phyloP scores from a whole-genome alignment of 2,113 vertebrate genomes.

The Onychostruthus taczanowskii region DNA sequence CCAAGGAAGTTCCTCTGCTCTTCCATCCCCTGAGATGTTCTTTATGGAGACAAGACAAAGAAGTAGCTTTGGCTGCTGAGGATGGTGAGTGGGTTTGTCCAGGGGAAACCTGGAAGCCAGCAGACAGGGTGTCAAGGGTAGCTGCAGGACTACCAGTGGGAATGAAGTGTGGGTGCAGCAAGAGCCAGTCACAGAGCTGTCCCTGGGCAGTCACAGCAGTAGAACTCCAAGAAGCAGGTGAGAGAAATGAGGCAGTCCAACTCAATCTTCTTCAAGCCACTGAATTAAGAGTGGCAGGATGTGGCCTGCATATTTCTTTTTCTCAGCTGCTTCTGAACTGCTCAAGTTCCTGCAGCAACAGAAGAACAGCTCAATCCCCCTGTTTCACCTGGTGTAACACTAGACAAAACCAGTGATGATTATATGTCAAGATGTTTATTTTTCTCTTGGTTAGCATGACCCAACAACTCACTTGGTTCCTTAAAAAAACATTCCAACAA shows the following conservation, averaged over 20 bases:
- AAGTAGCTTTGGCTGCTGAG: background rate
- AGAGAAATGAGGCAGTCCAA: background rate
- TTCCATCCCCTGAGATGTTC: rapidly evolving
- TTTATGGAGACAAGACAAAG: background rate
- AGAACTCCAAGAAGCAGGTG: background rate
- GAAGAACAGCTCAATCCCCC: background rate
- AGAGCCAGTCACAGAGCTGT: background rate
- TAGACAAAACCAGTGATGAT: background rate
- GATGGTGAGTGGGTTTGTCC: background rate
- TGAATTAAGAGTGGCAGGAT: background rate
- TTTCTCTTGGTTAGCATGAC: conserved; percentile 38
- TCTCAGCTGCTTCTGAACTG: background rate
- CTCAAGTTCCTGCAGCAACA: background rate
- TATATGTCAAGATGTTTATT: conserved; percentile 48
- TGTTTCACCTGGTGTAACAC: background rate
- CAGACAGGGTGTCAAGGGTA: background rate
- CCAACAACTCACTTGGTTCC: conserved; percentile 15
- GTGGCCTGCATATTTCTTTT: background rate
- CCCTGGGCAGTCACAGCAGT: background rate
- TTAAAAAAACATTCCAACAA: conserved; percentile 32
- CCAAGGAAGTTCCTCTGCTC: background rate
- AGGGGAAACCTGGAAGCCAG: background rate
- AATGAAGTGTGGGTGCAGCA: background rate
- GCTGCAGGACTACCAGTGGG: background rate
- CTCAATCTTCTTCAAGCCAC: background rate